A percentile compares a stretch with the other conserved stretches of the same genome.
These are phyloP conservation scores for Monochamus alternatus DNA, from an alignment of 2,888 invertebrate genomes.

Conservation along the genomic window DNA sequence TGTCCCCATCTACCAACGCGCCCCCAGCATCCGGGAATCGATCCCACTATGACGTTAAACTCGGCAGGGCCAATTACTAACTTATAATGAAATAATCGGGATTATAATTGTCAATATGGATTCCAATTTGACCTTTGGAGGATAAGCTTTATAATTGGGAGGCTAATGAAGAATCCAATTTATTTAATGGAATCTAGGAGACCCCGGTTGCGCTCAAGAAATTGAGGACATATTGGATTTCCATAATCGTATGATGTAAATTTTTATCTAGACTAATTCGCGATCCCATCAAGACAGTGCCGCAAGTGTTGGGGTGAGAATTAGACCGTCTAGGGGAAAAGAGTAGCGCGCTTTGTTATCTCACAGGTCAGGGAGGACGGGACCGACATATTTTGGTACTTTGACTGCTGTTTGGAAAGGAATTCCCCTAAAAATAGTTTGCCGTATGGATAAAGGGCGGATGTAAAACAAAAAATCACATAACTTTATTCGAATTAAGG, in stretches of 20 bases:
- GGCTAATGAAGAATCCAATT: slow-evolving; percentile 13
- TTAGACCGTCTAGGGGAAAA: background rate
- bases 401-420: too few relatives aligned
- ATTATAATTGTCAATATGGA: slow-evolving; percentile 22
- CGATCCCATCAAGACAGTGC: background rate
- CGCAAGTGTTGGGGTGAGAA: background rate
- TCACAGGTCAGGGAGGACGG: too few relatives aligned
- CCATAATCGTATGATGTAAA: background rate
- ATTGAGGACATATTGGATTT: slow-evolving; percentile 1
- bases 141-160: slow-evolving; percentile 15
- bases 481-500: too few relatives aligned
- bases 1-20: background rate
- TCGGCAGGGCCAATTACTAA: slow-evolving; percentile 13
- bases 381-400: too few relatives aligned
- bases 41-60: background rate
- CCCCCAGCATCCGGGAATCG: background rate
- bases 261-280: background rate
- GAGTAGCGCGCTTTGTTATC: background rate
- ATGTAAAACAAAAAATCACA: too few relatives aligned
- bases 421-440: too few relatives aligned
- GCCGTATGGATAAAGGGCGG: too few relatives aligned
- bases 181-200: slow-evolving; percentile 11
- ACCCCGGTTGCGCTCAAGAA: background rate
- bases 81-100: slow-evolving; percentile 25
- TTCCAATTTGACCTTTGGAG: slow-evolving; percentile 22